Evolutionary conservation across 2,888 invertebrate species (phyloP), one percentile per base, ranked within the genome.

Genomic region (Drosophila percnosoma): DNA sequence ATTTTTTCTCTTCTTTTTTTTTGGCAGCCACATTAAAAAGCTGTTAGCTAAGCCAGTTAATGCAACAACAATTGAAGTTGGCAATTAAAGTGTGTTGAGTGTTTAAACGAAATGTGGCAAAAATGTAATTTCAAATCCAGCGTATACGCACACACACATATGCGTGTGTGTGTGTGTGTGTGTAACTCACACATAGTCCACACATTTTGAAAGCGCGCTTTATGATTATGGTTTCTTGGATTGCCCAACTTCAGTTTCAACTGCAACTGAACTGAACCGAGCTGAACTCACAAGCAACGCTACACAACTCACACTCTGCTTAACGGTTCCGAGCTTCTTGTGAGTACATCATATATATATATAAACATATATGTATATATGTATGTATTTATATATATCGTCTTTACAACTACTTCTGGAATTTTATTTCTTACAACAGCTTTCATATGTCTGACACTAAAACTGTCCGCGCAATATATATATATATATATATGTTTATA

Each of bases 141-240:
- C 24, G 45, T 15, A 24, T 27, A 24, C 24, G 45, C 45, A 45
- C 1, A 24, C 15, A 45, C 15, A 24, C 8, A 86, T 42, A 62
- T 24, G 11, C 11, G 31, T 8, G 31, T 31, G 24, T 24, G 24
- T 24, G 31, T 33, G 33, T 33, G 33, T 11, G 33, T 33, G 11
- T 33, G 33, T 33, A 33, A 33, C 11, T 33, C 4, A 33, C 4
- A 33, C 58, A 51, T 38, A 62, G 21, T 48, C 38, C 42, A 71
- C 38, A 75, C 24, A 71, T 85, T 85, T 85, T 89, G 85, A 85
- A 87, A 89, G 86, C 88, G 78, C 72, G 72, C 73, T 86, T 87
- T 82, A 85, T 80, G 88, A 73, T 75, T 75, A 78, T 71, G 72
- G 70, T 84, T 83, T 89, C 75, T 69, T 55, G 57, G 68, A 86